Conservation (phyloP, 2,113 vertebrate genomes). For the Morone saxatilis region DNA sequence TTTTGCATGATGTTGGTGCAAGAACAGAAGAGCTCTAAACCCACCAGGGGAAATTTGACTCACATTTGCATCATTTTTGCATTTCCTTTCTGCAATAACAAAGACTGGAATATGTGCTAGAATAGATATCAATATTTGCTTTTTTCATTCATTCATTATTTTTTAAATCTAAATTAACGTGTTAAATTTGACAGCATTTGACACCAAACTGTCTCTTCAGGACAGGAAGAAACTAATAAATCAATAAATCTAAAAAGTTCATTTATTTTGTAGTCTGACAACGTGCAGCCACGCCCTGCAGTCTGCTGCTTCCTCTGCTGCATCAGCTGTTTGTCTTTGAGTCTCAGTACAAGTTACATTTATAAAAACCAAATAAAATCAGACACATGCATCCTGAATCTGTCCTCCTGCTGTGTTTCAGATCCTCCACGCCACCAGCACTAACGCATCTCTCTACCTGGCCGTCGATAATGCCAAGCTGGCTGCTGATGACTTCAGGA, state of each 20-base stretch:
- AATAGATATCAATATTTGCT: too few species aligned
- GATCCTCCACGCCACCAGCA: constrained; percentile 73
- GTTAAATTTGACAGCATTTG: too few species aligned
- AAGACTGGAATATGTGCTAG: too few species aligned
- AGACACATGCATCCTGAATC: background rate
- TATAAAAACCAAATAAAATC: background rate
- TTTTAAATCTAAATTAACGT: too few species aligned
- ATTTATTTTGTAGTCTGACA: background rate
- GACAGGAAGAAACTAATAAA: background rate
- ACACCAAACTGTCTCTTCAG: too few species aligned
- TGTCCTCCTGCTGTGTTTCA: constrained; percentile 41
- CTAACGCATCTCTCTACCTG: constrained; percentile 80
- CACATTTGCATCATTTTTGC: constrained; percentile 15
- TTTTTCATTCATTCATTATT: too few species aligned
- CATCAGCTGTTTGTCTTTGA: background rate
- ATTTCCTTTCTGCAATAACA: too few species aligned
- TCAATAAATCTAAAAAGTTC: background rate
- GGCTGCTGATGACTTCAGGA: constrained; percentile 86
- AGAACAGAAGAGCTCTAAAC: background rate
- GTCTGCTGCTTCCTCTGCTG: background rate
- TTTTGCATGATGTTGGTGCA: background rate
- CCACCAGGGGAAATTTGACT: background rate
- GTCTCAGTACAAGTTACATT: background rate
- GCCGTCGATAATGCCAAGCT: constrained; percentile 86
- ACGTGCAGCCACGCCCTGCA: background rate